Conservation (phyloP, 1,140 invertebrate species). For the Calycopis cecrops region DNA sequence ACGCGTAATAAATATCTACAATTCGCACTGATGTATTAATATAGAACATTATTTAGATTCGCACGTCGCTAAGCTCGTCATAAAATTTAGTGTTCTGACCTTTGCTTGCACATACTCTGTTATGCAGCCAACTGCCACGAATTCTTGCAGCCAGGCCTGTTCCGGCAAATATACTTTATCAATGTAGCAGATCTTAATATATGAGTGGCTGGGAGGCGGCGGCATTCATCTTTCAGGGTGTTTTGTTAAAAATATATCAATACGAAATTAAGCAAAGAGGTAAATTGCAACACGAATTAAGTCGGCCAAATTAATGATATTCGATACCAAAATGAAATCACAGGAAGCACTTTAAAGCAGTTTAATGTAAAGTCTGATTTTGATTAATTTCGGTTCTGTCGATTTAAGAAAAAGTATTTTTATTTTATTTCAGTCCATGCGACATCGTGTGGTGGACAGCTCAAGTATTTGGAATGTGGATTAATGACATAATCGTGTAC, state of each 20-base stretch:
- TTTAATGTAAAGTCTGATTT: too few relatives aligned
- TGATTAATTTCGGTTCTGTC: too few relatives aligned
- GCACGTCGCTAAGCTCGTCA: constrained; percentile 13
- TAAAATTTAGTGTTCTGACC: constrained; percentile 28
- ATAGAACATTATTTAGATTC: constrained; percentile 16
- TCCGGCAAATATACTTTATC: constrained; percentile 34
- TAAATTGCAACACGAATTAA: too few relatives aligned
- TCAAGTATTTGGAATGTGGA: too few relatives aligned
- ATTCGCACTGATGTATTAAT: constrained; percentile 10
- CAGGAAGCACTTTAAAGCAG: too few relatives aligned
- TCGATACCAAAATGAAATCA: too few relatives aligned
- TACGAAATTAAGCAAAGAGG: not conserved
- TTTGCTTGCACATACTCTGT: constrained; percentile 21
- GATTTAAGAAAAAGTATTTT: too few relatives aligned
- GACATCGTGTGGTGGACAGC: too few relatives aligned
- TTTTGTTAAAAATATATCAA: constrained; percentile 11
- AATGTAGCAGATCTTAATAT: constrained; percentile 37
- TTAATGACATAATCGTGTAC: too few relatives aligned
- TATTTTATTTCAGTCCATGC: too few relatives aligned
- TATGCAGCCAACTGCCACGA: constrained; percentile 25
- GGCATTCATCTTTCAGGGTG: constrained; percentile 5
- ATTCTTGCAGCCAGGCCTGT: constrained; percentile 25
- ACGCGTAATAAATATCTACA: constrained; percentile 7
- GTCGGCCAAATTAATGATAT: too few relatives aligned
- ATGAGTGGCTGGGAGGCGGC: constrained; percentile 19